A percentile compares a stretch with the other conserved stretches of the same genome.
phyloP scores from a whole-genome alignment of 1,140 invertebrate genomes.

The Camponotus vicinus region DNA sequence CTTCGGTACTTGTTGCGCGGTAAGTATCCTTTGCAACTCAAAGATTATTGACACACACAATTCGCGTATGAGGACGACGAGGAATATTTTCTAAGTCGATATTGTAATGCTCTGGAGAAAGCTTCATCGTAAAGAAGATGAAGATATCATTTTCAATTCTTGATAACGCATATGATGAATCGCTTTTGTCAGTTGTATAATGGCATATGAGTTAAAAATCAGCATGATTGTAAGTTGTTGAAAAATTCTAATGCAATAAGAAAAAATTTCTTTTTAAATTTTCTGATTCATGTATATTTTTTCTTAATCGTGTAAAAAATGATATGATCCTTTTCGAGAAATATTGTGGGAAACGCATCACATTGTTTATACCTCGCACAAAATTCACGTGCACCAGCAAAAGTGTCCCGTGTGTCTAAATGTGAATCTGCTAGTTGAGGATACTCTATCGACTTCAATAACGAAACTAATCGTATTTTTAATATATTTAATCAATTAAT shows the following conservation, averaged over 20 bases:
- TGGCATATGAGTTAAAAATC: neutral
- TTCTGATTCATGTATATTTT: neutral
- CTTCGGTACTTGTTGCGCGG: conserved; percentile 5
- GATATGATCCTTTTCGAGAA: no score
- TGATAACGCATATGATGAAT: conserved; percentile 5
- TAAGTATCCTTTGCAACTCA: neutral
- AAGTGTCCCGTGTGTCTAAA: no score
- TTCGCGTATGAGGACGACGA: neutral
- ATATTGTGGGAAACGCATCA: no score
- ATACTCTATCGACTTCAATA: no score
- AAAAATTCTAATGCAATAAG: neutral
- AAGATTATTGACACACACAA: neutral
- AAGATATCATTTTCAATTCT: neutral
- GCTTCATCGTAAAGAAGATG: neutral
- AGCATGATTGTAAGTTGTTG: neutral
- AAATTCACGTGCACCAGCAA: no score
- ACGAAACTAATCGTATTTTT: no score
- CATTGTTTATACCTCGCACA: no score
- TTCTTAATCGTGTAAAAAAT: neutral
- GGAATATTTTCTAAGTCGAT: neutral
- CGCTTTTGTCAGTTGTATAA: neutral
- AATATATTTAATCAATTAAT: no score
- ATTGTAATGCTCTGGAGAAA: neutral
- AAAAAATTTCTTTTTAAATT: neutral
- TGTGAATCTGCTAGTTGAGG: no score